Percentiles rank a stretch among this genome's conserved stretches.
Evolutionary conservation across 2,888 invertebrate species (phyloP).

Genomic region (Stegana nigrithorax): DNA sequence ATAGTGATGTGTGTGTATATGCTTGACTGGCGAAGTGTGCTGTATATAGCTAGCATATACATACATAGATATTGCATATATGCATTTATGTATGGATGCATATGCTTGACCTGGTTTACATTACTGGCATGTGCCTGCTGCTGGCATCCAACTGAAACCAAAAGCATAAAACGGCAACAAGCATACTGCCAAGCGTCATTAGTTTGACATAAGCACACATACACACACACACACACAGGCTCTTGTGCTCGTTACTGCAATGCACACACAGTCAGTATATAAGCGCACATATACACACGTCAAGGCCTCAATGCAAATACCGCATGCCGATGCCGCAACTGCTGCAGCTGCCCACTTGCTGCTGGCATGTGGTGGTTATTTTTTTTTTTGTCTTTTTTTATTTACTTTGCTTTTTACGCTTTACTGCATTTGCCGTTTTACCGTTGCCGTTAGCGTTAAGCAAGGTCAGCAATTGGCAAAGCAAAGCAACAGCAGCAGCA

Average conservation of each 20-base stretch:
- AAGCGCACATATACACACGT: background rate
- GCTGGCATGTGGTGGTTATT: too few relatives aligned
- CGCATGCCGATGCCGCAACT: too few relatives aligned
- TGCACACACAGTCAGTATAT: background rate
- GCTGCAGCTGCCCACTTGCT: too few relatives aligned
- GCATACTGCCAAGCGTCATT: conserved; percentile 7
- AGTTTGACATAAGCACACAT: conserved; percentile 20
- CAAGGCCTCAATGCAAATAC: background rate
- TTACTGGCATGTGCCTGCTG: conserved; percentile 22
- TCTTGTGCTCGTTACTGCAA: background rate
- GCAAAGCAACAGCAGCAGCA: background rate
- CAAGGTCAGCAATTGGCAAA: background rate
- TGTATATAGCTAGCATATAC: background rate
- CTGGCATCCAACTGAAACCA: conserved; percentile 16
- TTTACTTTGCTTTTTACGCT: background rate
- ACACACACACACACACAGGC: conserved; percentile 3
- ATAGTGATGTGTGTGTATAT: background rate
- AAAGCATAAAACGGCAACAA: background rate
- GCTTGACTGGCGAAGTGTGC: too few relatives aligned
- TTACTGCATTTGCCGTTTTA: background rate
- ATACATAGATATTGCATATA: conserved; percentile 19
- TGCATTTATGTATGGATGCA: conserved; percentile 21
- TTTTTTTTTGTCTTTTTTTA: background rate
- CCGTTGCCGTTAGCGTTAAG: background rate
- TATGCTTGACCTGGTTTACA: conserved; percentile 58